Evolutionary conservation across 2,888 invertebrate species (phyloP).

Genomic region (Uloborus plumipes): DNA sequence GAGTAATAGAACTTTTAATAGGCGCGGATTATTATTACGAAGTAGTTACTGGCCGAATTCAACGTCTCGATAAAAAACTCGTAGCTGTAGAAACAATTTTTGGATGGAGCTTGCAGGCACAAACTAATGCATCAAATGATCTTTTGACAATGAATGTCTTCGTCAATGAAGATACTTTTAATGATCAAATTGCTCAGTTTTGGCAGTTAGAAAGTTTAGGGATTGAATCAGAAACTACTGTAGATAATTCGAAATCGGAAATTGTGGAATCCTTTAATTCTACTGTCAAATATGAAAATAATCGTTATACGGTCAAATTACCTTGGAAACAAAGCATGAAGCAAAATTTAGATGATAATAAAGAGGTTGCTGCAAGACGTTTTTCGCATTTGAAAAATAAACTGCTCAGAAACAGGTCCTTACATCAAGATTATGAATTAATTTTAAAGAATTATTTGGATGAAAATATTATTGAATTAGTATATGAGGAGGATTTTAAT

Average conservation of each 20-base stretch:
- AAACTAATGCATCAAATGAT: background rate
- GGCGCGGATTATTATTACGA: no score
- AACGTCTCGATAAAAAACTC: no score
- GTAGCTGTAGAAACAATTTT: background rate
- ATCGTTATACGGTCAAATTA: no score
- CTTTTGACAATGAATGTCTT: background rate
- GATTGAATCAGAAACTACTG: background rate
- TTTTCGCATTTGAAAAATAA: background rate
- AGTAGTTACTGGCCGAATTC: no score
- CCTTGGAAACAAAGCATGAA: no score
- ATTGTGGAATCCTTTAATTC: background rate
- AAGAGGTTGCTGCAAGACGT: background rate
- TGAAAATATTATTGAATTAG: background rate
- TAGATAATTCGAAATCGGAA: background rate
- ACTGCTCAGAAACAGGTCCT: background rate
- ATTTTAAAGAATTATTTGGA: background rate
- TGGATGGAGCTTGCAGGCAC: background rate
- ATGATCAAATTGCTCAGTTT: background rate
- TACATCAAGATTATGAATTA: background rate
- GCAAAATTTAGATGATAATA: background rate
- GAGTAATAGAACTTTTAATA: no score
- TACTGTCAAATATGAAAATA: no score
- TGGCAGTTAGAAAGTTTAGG: conserved; percentile 3
- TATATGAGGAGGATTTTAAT: background rate
- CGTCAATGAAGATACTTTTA: background rate